phyloP scores from a whole-genome alignment of 2,797 vertebrate species.

The Kryptolebias ocellatus region DNA sequence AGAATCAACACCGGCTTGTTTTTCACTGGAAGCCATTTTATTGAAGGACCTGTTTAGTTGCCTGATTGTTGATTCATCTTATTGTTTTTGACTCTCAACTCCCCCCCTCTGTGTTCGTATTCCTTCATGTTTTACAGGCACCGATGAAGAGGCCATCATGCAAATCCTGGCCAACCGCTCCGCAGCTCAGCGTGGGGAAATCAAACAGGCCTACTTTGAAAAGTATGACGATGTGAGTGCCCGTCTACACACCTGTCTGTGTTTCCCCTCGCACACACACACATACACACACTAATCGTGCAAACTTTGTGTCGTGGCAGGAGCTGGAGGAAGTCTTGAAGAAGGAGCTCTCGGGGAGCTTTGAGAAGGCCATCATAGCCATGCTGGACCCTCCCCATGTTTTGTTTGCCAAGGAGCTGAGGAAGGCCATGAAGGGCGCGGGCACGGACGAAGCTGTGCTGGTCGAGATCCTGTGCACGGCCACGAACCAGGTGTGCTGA shows the following conservation, averaged over 20 bases:
- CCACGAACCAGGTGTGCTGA: constrained; percentile 77
- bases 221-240: constrained; percentile 84
- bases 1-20: too few species aligned
- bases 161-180: constrained; percentile 82
- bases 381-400: constrained; percentile 79
- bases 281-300: not conserved
- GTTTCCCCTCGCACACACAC: not conserved
- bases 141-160: constrained; percentile 81
- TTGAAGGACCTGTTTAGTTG: too few species aligned
- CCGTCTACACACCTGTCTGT: not conserved
- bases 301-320: constrained; percentile 47
- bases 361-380: constrained; percentile 81
- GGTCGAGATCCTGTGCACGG: constrained; percentile 85
- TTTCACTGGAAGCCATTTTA: too few species aligned
- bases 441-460: constrained; percentile 84
- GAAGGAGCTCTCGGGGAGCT: constrained; percentile 81
- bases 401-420: constrained; percentile 82
- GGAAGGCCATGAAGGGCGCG: constrained; percentile 83
- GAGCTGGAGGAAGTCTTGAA: constrained; percentile 84
- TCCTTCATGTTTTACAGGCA: constrained; percentile 69
- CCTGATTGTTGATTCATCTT: too few species aligned
- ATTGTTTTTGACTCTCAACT: too few species aligned
- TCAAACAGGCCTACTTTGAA: constrained; percentile 84
- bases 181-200: constrained; percentile 78
- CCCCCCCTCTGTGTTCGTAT: not conserved